These are phyloP conservation scores for Acheta domesticus DNA, from an alignment of 2,888 invertebrate species.

Conservation along the genomic window DNA sequence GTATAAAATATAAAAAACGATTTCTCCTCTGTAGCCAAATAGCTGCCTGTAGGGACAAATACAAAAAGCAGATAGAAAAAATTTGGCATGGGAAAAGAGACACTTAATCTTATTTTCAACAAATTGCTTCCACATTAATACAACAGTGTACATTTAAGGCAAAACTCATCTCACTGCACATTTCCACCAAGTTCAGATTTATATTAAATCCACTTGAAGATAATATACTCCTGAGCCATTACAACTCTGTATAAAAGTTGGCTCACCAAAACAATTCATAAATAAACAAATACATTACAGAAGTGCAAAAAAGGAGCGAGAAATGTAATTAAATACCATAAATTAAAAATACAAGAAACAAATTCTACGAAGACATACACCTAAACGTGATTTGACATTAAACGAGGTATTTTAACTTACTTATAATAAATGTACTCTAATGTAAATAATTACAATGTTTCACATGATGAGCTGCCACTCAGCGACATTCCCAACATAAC, in stretches of 20 bases:
- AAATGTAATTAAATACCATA: slow-evolving; percentile 18
- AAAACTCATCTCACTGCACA: no score
- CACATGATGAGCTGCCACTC: not conserved
- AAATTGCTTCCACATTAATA: no score
- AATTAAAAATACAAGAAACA: not conserved
- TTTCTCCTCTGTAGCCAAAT: no score
- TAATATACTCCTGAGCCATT: not conserved
- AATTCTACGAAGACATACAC: slow-evolving; percentile 11
- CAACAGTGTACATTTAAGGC: no score
- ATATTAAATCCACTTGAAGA: no score
- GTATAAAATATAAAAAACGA: no score
- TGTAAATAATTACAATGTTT: slow-evolving; percentile 3
- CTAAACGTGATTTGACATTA: slow-evolving; percentile 10
- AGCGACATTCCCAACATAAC: not conserved
- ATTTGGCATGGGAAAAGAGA: no score
- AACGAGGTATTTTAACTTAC: slow-evolving; percentile 18
- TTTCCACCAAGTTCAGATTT: no score
- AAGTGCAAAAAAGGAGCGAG: not conserved
- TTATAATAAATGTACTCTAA: slow-evolving; percentile 4
- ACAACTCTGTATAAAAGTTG: not conserved
- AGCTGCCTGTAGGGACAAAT: no score
- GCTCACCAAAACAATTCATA: not conserved
- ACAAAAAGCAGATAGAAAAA: no score
- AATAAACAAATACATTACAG: slow-evolving; percentile 2
- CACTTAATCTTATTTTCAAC: no score